Evolutionary conservation across 2,113 vertebrate genomes (phyloP).

Genomic region (Glaucomys volans): DNA sequence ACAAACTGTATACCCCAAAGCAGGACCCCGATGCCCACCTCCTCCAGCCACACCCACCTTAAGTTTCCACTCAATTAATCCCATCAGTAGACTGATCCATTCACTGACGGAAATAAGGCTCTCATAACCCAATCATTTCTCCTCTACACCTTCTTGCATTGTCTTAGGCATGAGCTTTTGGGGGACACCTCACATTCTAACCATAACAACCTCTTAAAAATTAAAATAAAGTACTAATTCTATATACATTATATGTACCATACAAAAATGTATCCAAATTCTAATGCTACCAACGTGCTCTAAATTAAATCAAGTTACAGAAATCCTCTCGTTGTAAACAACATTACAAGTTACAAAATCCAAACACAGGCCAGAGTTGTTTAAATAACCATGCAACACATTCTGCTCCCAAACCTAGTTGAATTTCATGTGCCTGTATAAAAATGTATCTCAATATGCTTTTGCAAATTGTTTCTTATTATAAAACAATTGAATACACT

Average conservation of each 20-base stretch:
- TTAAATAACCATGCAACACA: constrained; percentile 87
- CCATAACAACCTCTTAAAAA: constrained; percentile 86
- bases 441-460: constrained; percentile 92
- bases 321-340: constrained; percentile 90
- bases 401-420: constrained; percentile 89
- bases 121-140: too few species aligned
- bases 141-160: too few species aligned
- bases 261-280: constrained; percentile 96
- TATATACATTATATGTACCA: constrained; percentile 96
- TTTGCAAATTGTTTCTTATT: constrained; percentile 90
- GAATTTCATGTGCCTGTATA: constrained; percentile 90
- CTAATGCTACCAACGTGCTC: constrained; percentile 95
- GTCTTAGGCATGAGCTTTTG: too few species aligned
- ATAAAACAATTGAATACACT: constrained; percentile 94
- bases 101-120: too few species aligned
- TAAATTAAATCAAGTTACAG: constrained; percentile 91
- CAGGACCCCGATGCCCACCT: too few species aligned
- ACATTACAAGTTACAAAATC: constrained; percentile 90
- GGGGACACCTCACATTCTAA: too few species aligned
- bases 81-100: too few species aligned
- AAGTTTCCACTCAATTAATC: too few species aligned
- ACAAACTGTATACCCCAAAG: too few species aligned
- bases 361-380: constrained; percentile 88
- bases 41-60: too few species aligned
- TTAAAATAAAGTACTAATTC: constrained; percentile 95